Evolutionary conservation across 2,888 invertebrate species (phyloP).

Genomic region (Spodoptera picta): DNA sequence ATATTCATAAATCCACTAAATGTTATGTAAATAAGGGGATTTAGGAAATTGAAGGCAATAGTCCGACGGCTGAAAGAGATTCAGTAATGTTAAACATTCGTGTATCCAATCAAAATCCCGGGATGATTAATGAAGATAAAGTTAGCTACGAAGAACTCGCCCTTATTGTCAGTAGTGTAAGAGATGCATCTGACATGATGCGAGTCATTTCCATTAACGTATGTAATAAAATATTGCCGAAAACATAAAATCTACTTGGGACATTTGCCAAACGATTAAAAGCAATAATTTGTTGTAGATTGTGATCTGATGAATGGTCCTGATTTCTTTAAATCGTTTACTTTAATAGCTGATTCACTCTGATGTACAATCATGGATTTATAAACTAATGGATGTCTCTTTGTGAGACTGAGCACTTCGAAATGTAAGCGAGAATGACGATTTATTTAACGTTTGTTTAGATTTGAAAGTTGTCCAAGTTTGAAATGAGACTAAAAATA

Average conservation of each 20-base stretch:
- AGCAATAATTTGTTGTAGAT: conserved; percentile 53
- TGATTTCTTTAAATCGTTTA: conserved; percentile 57
- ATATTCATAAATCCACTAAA: conserved; percentile 72
- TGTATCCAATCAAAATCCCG: conserved; percentile 43
- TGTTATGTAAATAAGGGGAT: conserved; percentile 77
- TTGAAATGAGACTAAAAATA: conserved; percentile 20
- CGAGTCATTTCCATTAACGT: too few relatives aligned
- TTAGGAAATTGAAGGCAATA: conserved; percentile 66
- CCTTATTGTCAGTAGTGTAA: not conserved
- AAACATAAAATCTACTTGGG: conserved; percentile 34
- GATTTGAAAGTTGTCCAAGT: conserved; percentile 14
- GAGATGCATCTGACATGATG: not conserved
- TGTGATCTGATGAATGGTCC: conserved; percentile 55
- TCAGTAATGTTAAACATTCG: conserved; percentile 61
- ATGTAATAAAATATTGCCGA: conserved; percentile 13
- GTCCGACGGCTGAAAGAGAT: conserved; percentile 64
- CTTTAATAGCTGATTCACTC: conserved; percentile 64
- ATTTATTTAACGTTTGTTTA: conserved; percentile 21
- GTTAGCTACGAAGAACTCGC: conserved; percentile 6
- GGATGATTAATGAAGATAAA: conserved; percentile 31
- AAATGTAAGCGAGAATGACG: conserved; percentile 14
- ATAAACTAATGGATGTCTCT: conserved; percentile 55
- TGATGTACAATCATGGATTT: conserved; percentile 58
- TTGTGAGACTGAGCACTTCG: conserved; percentile 33
- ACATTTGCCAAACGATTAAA: conserved; percentile 57